Conservation (phyloP, 2,888 invertebrate genomes). For the Eupithecia pulchellata region DNA sequence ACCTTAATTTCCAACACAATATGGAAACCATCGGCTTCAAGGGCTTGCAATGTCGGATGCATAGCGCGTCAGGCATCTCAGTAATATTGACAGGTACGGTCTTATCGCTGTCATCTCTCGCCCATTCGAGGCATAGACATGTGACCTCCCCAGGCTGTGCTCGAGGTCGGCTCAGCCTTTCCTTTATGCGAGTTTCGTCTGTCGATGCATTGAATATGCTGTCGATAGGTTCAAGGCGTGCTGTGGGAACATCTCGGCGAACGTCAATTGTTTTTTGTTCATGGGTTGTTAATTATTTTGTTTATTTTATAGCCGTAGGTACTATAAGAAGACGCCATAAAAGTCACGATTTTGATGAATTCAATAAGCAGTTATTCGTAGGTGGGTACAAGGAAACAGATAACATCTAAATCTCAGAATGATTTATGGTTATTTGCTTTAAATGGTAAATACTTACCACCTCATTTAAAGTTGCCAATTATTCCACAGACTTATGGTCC, state of each 20-base stretch:
- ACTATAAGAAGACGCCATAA: neutral
- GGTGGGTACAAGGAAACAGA: slow-evolving; percentile 11
- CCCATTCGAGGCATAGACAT: slow-evolving; percentile 73
- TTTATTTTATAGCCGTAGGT: neutral
- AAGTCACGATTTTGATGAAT: slow-evolving; percentile 39
- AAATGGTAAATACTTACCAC: neutral
- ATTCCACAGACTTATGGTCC: neutral
- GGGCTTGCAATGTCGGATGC: slow-evolving; percentile 41
- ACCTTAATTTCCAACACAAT: slow-evolving; percentile 33
- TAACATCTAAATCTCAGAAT: slow-evolving; percentile 12
- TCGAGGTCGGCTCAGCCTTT: slow-evolving; percentile 72
- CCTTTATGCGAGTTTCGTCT: slow-evolving; percentile 52
- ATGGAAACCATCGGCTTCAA: slow-evolving; percentile 34
- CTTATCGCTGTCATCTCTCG: slow-evolving; percentile 77
- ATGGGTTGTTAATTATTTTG: slow-evolving; percentile 32
- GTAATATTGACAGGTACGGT: slow-evolving; percentile 49
- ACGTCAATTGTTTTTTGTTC: slow-evolving; percentile 57
- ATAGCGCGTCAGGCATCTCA: slow-evolving; percentile 39
- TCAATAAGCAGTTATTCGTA: slow-evolving; percentile 24
- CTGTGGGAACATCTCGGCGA: slow-evolving; percentile 53
- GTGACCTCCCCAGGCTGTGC: slow-evolving; percentile 64
- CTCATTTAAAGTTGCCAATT: slow-evolving; percentile 2
- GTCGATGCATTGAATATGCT: slow-evolving; percentile 55
- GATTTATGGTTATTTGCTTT: neutral
- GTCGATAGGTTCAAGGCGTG: slow-evolving; percentile 62